Evolutionary conservation across 1,140 invertebrate genomes (phyloP).

Genomic region (Drosophila pachea): DNA sequence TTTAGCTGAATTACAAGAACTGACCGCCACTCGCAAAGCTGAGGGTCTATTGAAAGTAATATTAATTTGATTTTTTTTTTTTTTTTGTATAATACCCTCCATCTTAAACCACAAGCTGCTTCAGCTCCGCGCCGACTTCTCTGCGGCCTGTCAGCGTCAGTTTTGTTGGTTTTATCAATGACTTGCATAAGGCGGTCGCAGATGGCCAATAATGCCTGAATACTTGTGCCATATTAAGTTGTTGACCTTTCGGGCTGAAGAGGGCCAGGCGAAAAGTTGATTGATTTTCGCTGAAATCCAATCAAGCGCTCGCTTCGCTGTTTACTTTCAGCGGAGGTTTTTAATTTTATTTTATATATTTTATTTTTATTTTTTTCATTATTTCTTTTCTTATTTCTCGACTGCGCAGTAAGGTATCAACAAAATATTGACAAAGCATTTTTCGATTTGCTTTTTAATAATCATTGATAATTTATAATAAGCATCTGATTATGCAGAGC

Average conservation of each 20-base stretch:
- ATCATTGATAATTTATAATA: constrained; percentile 70
- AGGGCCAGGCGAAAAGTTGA: constrained; percentile 31
- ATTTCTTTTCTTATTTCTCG: constrained; percentile 21
- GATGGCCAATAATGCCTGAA: constrained; percentile 21
- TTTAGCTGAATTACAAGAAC: neutral
- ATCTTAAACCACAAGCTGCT: neutral
- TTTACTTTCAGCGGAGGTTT: constrained; percentile 31
- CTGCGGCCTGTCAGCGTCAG: too few relatives aligned
- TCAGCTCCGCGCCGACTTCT: too few relatives aligned
- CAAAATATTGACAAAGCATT: constrained; percentile 60
- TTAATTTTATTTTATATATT: constrained; percentile 18
- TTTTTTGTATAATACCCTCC: neutral
- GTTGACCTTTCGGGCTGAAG: constrained; percentile 27
- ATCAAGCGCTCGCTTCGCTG: constrained; percentile 26
- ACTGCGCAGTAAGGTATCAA: constrained; percentile 1
- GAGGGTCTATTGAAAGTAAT: neutral
- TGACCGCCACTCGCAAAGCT: neutral
- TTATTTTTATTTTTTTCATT: constrained; percentile 36
- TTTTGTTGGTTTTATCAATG: constrained; percentile 13
- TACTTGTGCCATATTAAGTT: constrained; percentile 28
- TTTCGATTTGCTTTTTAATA: constrained; percentile 47
- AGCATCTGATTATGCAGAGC: constrained; percentile 56
- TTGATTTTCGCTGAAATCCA: constrained; percentile 43
- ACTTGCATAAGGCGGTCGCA: constrained; percentile 28
- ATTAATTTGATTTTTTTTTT: constrained; percentile 3